A percentile compares a stretch with the other conserved stretches of the same genome.
phyloP scores from a whole-genome alignment of 2,888 invertebrate species.

The Rhopalosiphum nymphaeae region DNA sequence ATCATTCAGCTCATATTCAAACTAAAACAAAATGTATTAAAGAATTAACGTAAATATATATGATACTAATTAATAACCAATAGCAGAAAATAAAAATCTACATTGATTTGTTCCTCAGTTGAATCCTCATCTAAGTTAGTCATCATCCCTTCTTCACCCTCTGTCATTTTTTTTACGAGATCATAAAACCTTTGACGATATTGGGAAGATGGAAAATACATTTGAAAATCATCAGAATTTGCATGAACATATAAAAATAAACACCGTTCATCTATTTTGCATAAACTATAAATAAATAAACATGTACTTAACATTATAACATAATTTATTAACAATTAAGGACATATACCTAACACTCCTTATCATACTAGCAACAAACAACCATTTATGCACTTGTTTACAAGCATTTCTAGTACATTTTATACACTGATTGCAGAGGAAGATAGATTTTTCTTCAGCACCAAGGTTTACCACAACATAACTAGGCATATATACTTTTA shows the following conservation, averaged over 20 bases:
- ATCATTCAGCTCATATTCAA: conserved; percentile 96
- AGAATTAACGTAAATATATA: neutral
- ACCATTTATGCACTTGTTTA: conserved; percentile 91
- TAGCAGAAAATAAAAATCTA: conserved; percentile 68
- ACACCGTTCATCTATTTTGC: conserved; percentile 95
- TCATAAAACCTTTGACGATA: conserved; percentile 88
- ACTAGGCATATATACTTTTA: conserved; percentile 93
- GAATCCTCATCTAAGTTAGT: conserved; percentile 82
- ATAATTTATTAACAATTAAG: neutral
- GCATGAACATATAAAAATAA: conserved; percentile 97
- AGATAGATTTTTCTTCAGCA: conserved; percentile 92
- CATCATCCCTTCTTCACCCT: conserved; percentile 84
- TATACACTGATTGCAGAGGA: conserved; percentile 88
- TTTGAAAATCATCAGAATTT: conserved; percentile 99
- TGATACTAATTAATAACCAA: neutral
- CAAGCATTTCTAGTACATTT: conserved; percentile 83
- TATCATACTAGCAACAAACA: conserved; percentile 91
- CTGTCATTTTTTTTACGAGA: conserved; percentile 87
- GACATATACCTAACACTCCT: conserved; percentile 81
- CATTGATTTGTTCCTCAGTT: conserved; percentile 82
- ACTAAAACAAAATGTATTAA: conserved; percentile 72
- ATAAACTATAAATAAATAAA: conserved; percentile 76
- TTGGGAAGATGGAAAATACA: conserved; percentile 92
- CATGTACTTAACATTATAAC: neutral
- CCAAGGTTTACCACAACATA: conserved; percentile 95